Conservation (phyloP, 2,888 invertebrate species). For the Cosmopolites sordidus region DNA sequence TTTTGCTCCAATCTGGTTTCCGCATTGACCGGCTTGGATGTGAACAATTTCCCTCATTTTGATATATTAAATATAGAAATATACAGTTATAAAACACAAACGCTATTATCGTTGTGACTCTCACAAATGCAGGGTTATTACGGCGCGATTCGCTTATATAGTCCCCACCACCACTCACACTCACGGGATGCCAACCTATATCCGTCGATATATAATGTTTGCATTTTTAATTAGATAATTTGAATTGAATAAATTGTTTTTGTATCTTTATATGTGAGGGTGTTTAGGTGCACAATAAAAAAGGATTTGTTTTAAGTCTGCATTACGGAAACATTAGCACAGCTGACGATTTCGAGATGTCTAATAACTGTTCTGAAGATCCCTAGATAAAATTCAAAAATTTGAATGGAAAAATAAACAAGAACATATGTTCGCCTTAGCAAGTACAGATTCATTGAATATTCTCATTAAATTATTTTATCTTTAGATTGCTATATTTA, state of each 20-base stretch:
- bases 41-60: constrained; percentile 91
- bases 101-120: constrained; percentile 32
- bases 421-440: no score
- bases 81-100: constrained; percentile 30
- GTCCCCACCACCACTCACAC: constrained; percentile 35
- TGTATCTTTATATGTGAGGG: constrained; percentile 12
- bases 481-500: no score
- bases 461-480: no score
- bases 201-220: constrained; percentile 2
- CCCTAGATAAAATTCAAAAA: no score
- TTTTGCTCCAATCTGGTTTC: constrained; percentile 87
- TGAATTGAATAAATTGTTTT: constrained; percentile 19
- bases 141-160: constrained; percentile 34
- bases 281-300: neutral
- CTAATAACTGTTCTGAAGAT: no score
- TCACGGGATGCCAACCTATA: neutral
- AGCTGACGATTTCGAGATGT: no score
- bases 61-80: constrained; percentile 39
- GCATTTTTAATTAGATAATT: constrained; percentile 13
- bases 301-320: no score
- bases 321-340: no score
- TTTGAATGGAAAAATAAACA: no score
- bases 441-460: no score
- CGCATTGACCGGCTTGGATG: constrained; percentile 75
- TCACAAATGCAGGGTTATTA: constrained; percentile 40